These are phyloP conservation scores for Neodon shergylaensis DNA, from an alignment of 2,113 vertebrate species.

Conservation along the genomic window DNA sequence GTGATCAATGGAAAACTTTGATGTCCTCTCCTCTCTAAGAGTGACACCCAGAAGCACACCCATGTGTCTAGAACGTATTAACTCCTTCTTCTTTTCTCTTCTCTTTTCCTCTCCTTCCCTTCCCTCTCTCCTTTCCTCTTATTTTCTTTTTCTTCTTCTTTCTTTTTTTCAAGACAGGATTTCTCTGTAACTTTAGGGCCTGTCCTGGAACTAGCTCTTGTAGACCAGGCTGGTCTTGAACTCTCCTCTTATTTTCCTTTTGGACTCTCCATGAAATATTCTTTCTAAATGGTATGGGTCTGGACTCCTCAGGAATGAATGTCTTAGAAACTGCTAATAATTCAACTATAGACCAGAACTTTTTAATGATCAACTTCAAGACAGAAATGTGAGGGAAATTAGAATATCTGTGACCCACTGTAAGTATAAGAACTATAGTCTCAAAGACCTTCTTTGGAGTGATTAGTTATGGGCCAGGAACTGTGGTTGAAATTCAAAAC, in stretches of 20 bases:
- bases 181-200: too few species aligned
- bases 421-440: neutral
- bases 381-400: neutral
- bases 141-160: too few species aligned
- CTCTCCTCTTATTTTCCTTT: neutral
- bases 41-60: neutral
- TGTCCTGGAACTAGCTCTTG: too few species aligned
- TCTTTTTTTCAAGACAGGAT: too few species aligned
- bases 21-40: neutral
- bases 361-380: neutral
- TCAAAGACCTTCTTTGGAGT: neutral
- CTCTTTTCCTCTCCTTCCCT: too few species aligned
- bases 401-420: neutral
- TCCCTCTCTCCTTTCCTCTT: too few species aligned
- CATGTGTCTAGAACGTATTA: neutral
- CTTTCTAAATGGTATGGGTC: neutral
- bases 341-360: neutral
- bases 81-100: neutral
- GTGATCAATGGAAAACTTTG: neutral
- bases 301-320: neutral
- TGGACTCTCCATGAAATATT: neutral
- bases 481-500: neutral
- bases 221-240: too few species aligned
- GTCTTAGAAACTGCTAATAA: neutral
- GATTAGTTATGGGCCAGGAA: neutral